Evolutionary conservation across 1,140 invertebrate genomes (phyloP), one percentile per base, ranked within the genome.

Genomic region (Halesus radiatus): DNA sequence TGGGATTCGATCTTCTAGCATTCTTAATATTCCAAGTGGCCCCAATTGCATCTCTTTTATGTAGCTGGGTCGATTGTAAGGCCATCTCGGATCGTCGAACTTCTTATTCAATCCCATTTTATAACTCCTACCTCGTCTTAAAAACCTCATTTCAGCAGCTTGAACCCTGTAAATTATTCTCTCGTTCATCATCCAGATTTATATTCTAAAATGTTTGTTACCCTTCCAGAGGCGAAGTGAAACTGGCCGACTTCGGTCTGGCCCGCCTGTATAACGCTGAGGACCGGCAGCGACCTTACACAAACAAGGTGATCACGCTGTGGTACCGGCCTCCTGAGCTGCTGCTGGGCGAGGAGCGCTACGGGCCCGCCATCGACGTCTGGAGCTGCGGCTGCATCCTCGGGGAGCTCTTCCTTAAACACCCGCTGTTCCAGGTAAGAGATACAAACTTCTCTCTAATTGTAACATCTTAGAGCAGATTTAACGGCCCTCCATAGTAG

Each of bases 301-400:
- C 99, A 1, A 97, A 97, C 88, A 99, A 99, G 91, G 99, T 99
- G 1, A 99, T 99, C 81, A 99, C 99, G 13, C 89, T 99, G 23
- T 99, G 99, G 98, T 99, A 99, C 90, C 92, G 93, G 0, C 98
- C 99, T 13, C 99, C 99, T 0, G 99, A 99, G 88, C 89, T 99
- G 68, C 89, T 99, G 53, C 90, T 99, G 0, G 99, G 99, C 4
- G 98, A 99, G 88, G 98, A 99, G 89, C 92, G 98, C 74, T 99
- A 99, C 88, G 98, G 98, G 0, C 97, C 98, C 8, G 95, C 98
- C 0, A 98, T 99, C 84, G 99, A 99, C 90, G 96, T 99, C 16
- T 99, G 99, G 99, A 99, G 98, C 85, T 98, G 98, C 89, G 99
- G 98, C 26, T 99, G 99, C 87, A 99, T 99, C 85, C 91, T 99